phyloP scores from a whole-genome alignment of 2,797 vertebrate genomes.

The Pelochelys cantorii region DNA sequence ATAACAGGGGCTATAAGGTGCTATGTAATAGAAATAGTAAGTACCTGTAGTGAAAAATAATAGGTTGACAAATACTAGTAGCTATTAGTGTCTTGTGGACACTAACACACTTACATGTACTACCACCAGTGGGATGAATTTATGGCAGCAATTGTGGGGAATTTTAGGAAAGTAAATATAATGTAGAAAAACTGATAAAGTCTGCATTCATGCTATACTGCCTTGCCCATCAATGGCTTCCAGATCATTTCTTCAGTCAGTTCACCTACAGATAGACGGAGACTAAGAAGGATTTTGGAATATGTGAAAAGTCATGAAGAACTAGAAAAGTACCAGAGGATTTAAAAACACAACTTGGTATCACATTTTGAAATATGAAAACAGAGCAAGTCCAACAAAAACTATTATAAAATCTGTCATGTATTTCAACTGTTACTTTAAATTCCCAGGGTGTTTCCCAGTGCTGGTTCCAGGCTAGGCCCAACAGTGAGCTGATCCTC shows the following conservation, averaged over 20 bases:
- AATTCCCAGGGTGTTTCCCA: neutral
- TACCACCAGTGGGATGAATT: constrained; percentile 55
- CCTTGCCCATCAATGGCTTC: constrained; percentile 67
- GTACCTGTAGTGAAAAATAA: constrained; percentile 17
- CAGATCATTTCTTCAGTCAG: constrained; percentile 61
- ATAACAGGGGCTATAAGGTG: neutral
- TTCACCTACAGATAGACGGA: constrained; percentile 33
- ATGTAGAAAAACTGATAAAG: constrained; percentile 58
- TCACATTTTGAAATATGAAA: constrained; percentile 51
- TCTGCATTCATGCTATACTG: neutral
- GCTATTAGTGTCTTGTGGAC: neutral
- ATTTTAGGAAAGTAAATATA: constrained; percentile 66
- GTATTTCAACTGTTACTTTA: neutral
- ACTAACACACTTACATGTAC: constrained; percentile 47
- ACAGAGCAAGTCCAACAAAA: constrained; percentile 42
- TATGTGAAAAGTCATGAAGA: constrained; percentile 25
- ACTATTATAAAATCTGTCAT: constrained; percentile 56
- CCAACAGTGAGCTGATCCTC: neutral
- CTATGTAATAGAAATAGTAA: constrained; percentile 11
- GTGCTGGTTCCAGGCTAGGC: neutral
- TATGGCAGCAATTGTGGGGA: constrained; percentile 62
- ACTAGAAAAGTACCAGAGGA: constrained; percentile 37
- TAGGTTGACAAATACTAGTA: constrained; percentile 20
- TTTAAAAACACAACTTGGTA: constrained; percentile 46
- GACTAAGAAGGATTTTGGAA: constrained; percentile 32